Evolutionary conservation across 2,797 vertebrate genomes (phyloP), one percentile per base, ranked within the genome.

Genomic region (Apodemus agrarius): DNA sequence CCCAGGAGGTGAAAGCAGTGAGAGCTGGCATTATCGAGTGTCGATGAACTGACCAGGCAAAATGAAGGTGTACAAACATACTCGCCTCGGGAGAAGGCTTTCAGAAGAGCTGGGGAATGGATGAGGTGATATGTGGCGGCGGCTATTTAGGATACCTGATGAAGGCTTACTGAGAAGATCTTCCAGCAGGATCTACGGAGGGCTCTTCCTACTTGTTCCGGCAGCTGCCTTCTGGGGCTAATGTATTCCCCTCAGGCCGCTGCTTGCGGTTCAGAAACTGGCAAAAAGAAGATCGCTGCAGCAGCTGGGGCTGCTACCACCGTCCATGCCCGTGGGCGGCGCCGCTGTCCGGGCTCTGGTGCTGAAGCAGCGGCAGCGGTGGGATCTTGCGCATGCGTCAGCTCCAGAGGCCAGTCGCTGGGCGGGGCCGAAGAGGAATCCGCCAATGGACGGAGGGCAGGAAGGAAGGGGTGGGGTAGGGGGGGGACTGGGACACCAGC

Each of bases 271-370:
- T 90, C 24, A 7, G 81, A 93, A 63, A 75, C 59, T 26, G 85
- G 93, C 76, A 5, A 10, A 90, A 63, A 89, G 90, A 97, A 31
- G 92, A 81, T 82, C 37, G 34, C 90, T 57, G 82, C 93, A 57
- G 97, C 75, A 3, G 69, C 79, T 24, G 89, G 82, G 8, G 95
- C 81, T 52, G 81, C 82, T 69, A 31, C 57, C 96, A 37, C 57
- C 59, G 19, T 98, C 97, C 97, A 95, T 96, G 96, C 97, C 97
- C 97, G 97, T 97, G 97, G 98, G 97, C 97, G 96, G 97, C 94
- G 95, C 97, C 97, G 98, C 97, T 98, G 97, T 98, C 97, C 97
- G 94, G 76, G 89, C 76, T 46, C 97, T 93, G 96, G 98, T 97
- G 97, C 97, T 98, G 97, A 98, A 98, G 94, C 78, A 11, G 69